Evolutionary conservation across 2,888 invertebrate species (phyloP).

Genomic region (Drosophila meridiana): DNA sequence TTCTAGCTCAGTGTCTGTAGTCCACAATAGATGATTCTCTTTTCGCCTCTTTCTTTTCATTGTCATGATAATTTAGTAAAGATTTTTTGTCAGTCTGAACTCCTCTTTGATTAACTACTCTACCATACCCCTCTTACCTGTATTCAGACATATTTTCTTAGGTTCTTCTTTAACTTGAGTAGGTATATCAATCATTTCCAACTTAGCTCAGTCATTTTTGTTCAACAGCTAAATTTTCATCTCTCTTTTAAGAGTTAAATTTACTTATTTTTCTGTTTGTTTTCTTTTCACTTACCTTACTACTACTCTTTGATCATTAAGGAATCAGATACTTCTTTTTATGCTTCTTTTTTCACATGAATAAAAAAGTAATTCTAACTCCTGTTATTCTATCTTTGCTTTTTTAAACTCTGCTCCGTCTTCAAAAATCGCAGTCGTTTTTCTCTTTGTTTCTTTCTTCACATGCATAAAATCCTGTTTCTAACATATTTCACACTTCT

Average conservation of each 20-base stretch:
- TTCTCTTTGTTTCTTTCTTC: not conserved
- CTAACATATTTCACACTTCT: too few relatives aligned
- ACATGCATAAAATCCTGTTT: too few relatives aligned
- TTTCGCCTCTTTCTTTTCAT: not conserved
- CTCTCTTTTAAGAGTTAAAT: not conserved
- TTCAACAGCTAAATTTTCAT: not conserved
- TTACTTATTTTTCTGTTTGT: not conserved
- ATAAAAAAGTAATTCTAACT: not conserved
- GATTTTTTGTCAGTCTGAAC: not conserved
- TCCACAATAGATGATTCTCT: not conserved
- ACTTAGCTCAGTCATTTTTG: not conserved
- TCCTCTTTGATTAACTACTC: not conserved
- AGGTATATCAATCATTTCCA: not conserved
- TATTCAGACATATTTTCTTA: not conserved
- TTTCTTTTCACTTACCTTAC: not conserved
- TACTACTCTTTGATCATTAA: not conserved
- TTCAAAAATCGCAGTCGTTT: too few relatives aligned
- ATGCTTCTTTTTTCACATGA: not conserved
- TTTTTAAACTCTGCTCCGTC: too few relatives aligned
- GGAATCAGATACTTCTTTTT: not conserved
- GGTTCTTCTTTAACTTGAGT: not conserved
- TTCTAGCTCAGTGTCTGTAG: not conserved
- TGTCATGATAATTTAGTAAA: not conserved
- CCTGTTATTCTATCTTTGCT: too few relatives aligned
- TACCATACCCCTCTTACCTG: not conserved